These are phyloP conservation scores for Dynastes maya DNA, from an alignment of 2,888 invertebrate genomes.

Conservation along the genomic window DNA sequence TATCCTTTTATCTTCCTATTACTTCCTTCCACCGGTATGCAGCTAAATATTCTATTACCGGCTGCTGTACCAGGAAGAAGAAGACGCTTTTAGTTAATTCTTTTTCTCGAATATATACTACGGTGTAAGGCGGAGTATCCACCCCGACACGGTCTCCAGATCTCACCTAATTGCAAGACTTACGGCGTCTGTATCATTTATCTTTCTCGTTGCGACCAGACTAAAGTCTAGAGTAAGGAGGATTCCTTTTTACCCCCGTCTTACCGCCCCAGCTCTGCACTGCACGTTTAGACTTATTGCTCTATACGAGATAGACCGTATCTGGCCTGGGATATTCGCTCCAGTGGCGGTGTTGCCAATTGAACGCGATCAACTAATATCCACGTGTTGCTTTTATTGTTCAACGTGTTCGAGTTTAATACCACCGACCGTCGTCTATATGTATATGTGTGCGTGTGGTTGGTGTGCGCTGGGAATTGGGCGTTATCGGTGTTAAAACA, in stretches of 20 bases:
- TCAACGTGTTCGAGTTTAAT: background rate
- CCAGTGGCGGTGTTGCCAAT: background rate
- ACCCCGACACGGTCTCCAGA: background rate
- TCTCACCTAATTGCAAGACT: conserved; percentile 16
- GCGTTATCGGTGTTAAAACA: background rate
- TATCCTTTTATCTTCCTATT: too few relatives aligned
- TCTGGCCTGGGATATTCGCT: conserved; percentile 1
- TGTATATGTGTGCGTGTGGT: too few relatives aligned
- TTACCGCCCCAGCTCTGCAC: background rate
- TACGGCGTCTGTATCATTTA: conserved; percentile 6
- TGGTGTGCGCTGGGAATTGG: background rate
- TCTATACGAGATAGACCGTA: background rate
- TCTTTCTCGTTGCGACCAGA: conserved; percentile 1
- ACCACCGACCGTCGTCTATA: background rate
- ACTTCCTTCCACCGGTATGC: too few relatives aligned
- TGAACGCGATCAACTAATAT: background rate
- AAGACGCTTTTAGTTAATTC: too few relatives aligned
- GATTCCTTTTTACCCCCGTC: background rate
- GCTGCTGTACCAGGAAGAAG: too few relatives aligned
- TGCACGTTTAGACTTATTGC: conserved; percentile 12
- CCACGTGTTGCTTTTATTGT: conserved; percentile 3
- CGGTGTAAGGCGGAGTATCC: too few relatives aligned
- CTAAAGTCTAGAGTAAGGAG: background rate
- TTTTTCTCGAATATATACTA: too few relatives aligned
- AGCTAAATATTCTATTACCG: too few relatives aligned